Base-by-base conservation (phyloP, 92 coral and sea anemone species). In the Bergia sp. region DNA sequence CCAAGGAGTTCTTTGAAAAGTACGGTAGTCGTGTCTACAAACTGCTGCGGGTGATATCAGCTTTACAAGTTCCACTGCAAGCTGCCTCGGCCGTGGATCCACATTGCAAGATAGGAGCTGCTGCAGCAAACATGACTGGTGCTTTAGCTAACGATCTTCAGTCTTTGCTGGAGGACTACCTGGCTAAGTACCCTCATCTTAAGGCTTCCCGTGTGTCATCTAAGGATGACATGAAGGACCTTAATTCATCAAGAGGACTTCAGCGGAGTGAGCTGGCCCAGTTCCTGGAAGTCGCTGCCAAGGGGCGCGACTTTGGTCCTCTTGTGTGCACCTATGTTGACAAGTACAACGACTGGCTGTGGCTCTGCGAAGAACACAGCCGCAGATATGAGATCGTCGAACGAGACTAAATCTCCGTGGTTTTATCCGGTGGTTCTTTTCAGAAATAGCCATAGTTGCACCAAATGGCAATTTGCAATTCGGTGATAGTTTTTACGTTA, bases 1-100 rank as follows among this genome's bases (percentile, higher is more conserved):
- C 92, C 29, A 89, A 67, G 15, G 92, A 89, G 89, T 89, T 89
- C 58, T 77, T 89, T 47, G 23, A 85, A 55, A 89, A 65, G 80
- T 78, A 89, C 49, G 92, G 92, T 20, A 16, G 20, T 15, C 67
- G 89, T 41, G 89, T 85, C 41, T 89, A 86, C 85, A 85, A 76
- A 66, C 20, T 85, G 21, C 89, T 89, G 20, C 73, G 72, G 37
- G 40, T 67, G 40, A 85, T 89, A 20, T 40, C 89, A 0, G 77
- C 85, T 2, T 79, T 89, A 8, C 57, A 50, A 10, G 73, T 0
- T 39, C 92, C 89, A 0, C 71, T 85, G 7, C 13, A 58, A 75
- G 42, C 80, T 12, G 85, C 79, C n/a, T 75, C 84, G 10, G 21
- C 85, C 36, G 7, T 89, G 23, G 91, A 89, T n/a, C 91, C 88